Percentiles rank a stretch among this genome's conserved stretches.
Evolutionary conservation across 2,797 vertebrate genomes (phyloP).

Genomic region (Manis crassicaudata): DNA sequence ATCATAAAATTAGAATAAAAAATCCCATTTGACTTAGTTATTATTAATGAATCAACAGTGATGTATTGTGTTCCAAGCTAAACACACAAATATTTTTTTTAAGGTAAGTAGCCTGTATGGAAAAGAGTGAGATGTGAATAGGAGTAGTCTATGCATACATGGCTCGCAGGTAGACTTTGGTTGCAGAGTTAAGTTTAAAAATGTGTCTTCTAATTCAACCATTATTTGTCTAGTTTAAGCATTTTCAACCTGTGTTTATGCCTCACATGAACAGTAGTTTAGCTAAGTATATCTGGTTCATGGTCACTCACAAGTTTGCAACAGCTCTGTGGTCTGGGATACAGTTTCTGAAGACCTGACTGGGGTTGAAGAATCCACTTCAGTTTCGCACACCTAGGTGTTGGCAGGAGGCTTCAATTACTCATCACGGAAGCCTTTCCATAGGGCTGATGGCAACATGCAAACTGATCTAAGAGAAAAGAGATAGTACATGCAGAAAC

Average conservation of each 20-base stretch:
- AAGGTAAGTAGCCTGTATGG: background rate
- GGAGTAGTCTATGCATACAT: background rate
- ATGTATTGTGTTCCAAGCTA: background rate
- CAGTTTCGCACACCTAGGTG: background rate
- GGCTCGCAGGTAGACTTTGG: background rate
- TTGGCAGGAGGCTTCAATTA: background rate
- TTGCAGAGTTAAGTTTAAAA: background rate
- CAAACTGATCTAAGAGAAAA: background rate
- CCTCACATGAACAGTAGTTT: background rate
- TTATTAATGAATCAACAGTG: background rate
- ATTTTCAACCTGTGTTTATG: background rate
- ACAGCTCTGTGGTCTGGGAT: background rate
- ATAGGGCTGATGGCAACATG: background rate
- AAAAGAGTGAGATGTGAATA: background rate
- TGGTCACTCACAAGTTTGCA: background rate
- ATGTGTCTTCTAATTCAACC: background rate
- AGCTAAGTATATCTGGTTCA: background rate
- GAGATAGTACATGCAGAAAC: background rate
- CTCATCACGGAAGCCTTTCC: background rate
- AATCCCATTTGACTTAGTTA: background rate
- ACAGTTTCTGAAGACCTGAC: background rate
- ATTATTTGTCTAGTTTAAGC: background rate
- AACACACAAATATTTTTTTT: background rate
- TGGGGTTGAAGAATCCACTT: background rate
- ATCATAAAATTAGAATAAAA: background rate